These are phyloP conservation scores for Dreissena rostriformis DNA, from an alignment of 1,140 invertebrate genomes.

Conservation along the genomic window DNA sequence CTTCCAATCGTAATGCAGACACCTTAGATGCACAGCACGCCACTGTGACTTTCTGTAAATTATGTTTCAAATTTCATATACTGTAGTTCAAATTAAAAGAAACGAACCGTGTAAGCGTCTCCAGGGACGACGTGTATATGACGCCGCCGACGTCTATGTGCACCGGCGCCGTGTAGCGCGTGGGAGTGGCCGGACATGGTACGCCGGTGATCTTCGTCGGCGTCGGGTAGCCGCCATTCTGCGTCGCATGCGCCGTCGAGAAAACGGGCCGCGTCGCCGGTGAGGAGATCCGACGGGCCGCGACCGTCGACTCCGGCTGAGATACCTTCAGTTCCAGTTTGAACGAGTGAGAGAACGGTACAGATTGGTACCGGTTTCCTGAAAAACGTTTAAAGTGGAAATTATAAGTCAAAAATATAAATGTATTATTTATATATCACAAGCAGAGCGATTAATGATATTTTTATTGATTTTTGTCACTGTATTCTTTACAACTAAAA, in stretches of 20 bases:
- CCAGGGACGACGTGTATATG: constrained; percentile 97
- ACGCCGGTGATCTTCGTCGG: constrained; percentile 85
- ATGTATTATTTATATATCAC: too few species aligned
- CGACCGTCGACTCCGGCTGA: constrained; percentile 20
- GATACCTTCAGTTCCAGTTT: constrained; percentile 56
- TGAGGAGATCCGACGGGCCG: constrained; percentile 28
- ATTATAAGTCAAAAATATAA: too few species aligned
- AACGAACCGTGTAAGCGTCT: constrained; percentile 97
- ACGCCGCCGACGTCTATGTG: constrained; percentile 98
- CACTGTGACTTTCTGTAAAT: too few species aligned
- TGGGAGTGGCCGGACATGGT: constrained; percentile 95
- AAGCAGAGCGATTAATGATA: too few species aligned
- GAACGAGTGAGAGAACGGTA: not conserved
- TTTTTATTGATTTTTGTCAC: too few species aligned
- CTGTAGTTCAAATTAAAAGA: not conserved
- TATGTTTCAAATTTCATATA: too few species aligned
- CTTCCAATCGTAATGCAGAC: too few species aligned
- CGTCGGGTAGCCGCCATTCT: constrained; percentile 70
- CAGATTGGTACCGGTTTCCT: too few species aligned
- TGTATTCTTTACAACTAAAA: too few species aligned
- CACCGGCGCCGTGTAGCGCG: constrained; percentile 95
- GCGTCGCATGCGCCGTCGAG: constrained; percentile 54
- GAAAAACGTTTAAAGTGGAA: too few species aligned
- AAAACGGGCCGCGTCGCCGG: constrained; percentile 22
- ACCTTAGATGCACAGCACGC: too few species aligned